A percentile compares a stretch with the other conserved stretches of the same genome.
These are phyloP conservation scores for Xanthostigma xanthostigma DNA, from an alignment of 2,888 invertebrate species.

Conservation along the genomic window DNA sequence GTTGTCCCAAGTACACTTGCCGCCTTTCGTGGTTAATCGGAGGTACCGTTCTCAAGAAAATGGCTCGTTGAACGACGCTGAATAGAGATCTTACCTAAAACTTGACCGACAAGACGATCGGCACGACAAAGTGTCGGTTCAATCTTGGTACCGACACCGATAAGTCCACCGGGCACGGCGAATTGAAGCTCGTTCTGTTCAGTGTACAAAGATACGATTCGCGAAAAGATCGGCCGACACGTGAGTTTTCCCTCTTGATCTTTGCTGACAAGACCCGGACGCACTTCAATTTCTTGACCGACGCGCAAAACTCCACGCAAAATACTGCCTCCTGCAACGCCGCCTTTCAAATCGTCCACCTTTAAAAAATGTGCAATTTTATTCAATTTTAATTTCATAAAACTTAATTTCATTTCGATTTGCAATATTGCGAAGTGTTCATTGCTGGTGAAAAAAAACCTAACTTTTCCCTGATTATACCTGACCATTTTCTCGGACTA, in stretches of 20 bases:
- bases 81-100: slow-evolving; percentile 17
- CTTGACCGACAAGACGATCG: slow-evolving; percentile 94
- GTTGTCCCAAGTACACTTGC: no score
- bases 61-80: no score
- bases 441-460: no score
- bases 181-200: slow-evolving; percentile 98
- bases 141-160: slow-evolving; percentile 97
- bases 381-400: no score
- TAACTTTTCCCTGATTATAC: no score
- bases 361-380: no score
- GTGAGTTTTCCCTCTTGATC: slow-evolving; percentile 90
- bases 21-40: no score
- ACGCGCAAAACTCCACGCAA: slow-evolving; percentile 90
- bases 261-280: slow-evolving; percentile 95
- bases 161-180: slow-evolving; percentile 98
- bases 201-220: slow-evolving; percentile 92
- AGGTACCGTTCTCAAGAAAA: no score
- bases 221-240: slow-evolving; percentile 91
- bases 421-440: no score
- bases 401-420: no score
- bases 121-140: slow-evolving; percentile 98
- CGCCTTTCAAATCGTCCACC: slow-evolving; percentile 92
- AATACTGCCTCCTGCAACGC: slow-evolving; percentile 98
- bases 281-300: slow-evolving; percentile 96
- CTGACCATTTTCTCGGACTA: no score